Base-by-base conservation (phyloP, 2,888 invertebrate species). In the Drosophila paracracens region DNA sequence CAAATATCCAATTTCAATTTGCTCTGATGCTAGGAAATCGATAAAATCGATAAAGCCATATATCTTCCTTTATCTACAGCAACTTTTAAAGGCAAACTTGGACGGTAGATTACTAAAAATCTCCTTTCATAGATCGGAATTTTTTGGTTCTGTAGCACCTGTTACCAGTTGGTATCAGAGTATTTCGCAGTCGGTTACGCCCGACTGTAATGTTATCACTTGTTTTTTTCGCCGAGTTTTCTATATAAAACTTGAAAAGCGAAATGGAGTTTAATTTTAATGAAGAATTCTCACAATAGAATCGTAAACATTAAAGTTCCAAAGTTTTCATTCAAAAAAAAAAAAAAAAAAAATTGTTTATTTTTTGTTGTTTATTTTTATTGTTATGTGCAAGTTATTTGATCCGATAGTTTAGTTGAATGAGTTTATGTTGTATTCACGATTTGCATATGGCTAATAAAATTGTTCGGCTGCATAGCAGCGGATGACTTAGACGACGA, bases 371-470 rank as follows among this genome's bases (percentile, higher is more conserved):
- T 38, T 11, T 43, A 1, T 43, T 4, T 40, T 16, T 13, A 59
- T 74, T 57, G 40, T 57, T 53, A 8, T 58, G 33, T 54, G 43
- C 13, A 54, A 40, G 61, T 40, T 43, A 8, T 62, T 46, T 11
- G 46, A 46, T 46, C 16, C 25, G 46, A 8, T 46, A 27, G 50
- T 11, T 40, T 40, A 8, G 7, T 8, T 38, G 51, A 51, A 6
- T 51, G 8, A 51, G 57, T 56, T 70, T 18, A n/a, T 3, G 18
- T 54, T 54, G 18, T n/a, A 4, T 38, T 40, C 38, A 70, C 54
- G 33, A 63, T 72, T 73, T 73, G 73, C 73, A 66, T 67, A 67
- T 53, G 10, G n/a, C 18, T 8, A 25, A 48, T 48, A 35, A 59
- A 67, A 71, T 21, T 11, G 4, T 25, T 25, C 8, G 8, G 46